Evolutionary conservation across 2,113 vertebrate genomes (phyloP).

Genomic region (Proterorhinus semilunaris): DNA sequence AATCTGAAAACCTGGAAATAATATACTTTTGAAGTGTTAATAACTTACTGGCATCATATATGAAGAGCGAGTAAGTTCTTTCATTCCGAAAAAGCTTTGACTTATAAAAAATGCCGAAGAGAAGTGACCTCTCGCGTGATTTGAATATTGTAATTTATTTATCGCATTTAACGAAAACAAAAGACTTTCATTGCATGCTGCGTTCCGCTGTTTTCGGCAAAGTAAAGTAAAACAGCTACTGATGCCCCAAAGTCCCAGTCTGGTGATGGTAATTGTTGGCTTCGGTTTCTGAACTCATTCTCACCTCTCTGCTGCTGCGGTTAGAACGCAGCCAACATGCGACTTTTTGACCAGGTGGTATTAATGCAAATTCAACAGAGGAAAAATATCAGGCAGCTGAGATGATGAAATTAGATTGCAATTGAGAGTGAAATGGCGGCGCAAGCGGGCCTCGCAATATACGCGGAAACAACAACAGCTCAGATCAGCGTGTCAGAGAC

Average conservation of each 20-base stretch:
- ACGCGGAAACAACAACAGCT: constrained; percentile 6
- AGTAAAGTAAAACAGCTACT: background rate
- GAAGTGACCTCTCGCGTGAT: too few relatives aligned
- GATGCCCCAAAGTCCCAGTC: background rate
- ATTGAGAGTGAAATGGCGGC: constrained; percentile 1
- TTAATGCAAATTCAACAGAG: constrained; percentile 1
- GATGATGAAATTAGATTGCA: constrained; percentile 17
- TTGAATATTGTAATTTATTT: too few relatives aligned
- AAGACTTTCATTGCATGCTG: too few relatives aligned
- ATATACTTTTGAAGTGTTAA: too few relatives aligned
- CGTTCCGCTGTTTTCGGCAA: too few relatives aligned
- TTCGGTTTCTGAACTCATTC: background rate
- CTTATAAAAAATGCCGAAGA: too few relatives aligned
- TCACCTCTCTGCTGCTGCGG: background rate
- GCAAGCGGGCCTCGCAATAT: background rate
- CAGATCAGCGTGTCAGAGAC: constrained; percentile 1
- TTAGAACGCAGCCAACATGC: constrained; percentile 7
- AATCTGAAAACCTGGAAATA: too few relatives aligned
- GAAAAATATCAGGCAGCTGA: background rate
- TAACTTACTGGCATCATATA: too few relatives aligned
- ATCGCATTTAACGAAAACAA: too few relatives aligned
- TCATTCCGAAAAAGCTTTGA: too few relatives aligned
- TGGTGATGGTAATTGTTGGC: background rate
- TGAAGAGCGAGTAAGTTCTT: too few relatives aligned
- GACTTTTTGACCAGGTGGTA: background rate